Base-by-base conservation (phyloP, 2,797 vertebrate genomes). In the Streptopelia turtur region DNA sequence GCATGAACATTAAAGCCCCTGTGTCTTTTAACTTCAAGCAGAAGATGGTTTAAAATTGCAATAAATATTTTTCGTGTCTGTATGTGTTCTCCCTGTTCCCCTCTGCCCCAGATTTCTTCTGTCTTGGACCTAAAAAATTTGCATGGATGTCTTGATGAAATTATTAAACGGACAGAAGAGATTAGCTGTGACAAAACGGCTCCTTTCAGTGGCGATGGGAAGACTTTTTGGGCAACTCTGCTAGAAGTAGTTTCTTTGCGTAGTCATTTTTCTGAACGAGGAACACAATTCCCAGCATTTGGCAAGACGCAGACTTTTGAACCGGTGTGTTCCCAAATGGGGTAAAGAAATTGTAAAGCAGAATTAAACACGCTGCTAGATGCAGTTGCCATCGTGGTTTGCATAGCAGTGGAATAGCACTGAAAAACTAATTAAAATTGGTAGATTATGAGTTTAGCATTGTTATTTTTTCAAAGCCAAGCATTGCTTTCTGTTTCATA, bases 1-100 rank as follows among this genome's bases (percentile, higher is more conserved):
- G 85, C 56, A 65, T 77, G 78, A 90, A n/a, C 83, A 24, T 88
- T 88, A 93, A 79, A 90, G 64, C 45, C 93, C 52, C 24, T 39
- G 8, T 30, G n/a, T 69, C 59, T 59, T 90, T 61, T 37, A 37
- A 37, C 47, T 94, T 87, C 45, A 43, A 84, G 56, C 37, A 90
- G 77, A 80, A 84, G 63, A 45, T 87, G 37, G 70, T 82, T 93
- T 90, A 59, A 87, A 84, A 82, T 49, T 15, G 13, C 27, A 41
- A 25, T 90, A 15, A 78, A 69, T 90, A 65, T 88, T 80, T 9
- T 65, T 33, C n/a, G 8, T 30, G 28, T 63, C 30, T 72, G 31
- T 47, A 1, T 56, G 43, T 82, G 11, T 65, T 92, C 69, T 55
- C 27, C 7, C 15, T 75, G 4, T 80, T 68, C 12, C 6, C 5